A percentile compares a stretch with the other conserved stretches of the same genome.
Conservation (phyloP, 2,888 invertebrate species). For the Carterocephalus palaemon region DNA sequence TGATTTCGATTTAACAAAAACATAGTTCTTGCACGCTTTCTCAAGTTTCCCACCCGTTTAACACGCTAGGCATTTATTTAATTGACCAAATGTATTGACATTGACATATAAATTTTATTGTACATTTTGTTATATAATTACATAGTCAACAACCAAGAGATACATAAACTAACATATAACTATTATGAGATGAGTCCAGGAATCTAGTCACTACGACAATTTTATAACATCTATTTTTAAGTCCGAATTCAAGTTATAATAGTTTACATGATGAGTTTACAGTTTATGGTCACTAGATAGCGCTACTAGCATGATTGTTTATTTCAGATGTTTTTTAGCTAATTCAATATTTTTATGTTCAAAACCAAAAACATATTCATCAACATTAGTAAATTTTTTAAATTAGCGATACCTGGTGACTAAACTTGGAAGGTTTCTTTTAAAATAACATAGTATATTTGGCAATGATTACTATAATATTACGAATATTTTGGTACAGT, state of each 20-base stretch:
- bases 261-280: conserved; percentile 11
- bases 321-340: neutral
- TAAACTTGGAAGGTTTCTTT: conserved; percentile 10
- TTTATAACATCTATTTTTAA: conserved; percentile 37
- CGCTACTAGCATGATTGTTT: neutral
- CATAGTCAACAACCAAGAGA: conserved; percentile 72
- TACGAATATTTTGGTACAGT: conserved; percentile 48
- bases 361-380: neutral
- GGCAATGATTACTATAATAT: conserved; percentile 64
- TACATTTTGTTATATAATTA: conserved; percentile 45
- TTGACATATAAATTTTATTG: conserved; percentile 49
- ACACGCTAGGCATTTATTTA: conserved; percentile 53
- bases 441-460: conserved; percentile 49
- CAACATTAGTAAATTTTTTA: too few species aligned
- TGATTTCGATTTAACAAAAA: too few species aligned
- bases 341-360: neutral
- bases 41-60: neutral
- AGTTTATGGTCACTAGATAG: neutral
- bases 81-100: conserved; percentile 74
- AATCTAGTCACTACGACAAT: conserved; percentile 59
- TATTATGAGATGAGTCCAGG: conserved; percentile 65
- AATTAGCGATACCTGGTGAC: conserved; percentile 3
- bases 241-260: conserved; percentile 27
- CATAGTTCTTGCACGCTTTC: too few species aligned
- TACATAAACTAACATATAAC: conserved; percentile 64